A percentile compares a stretch with the other conserved stretches of the same genome.
Conservation (phyloP, 2,113 vertebrate genomes). For the Gulo gulo region DNA sequence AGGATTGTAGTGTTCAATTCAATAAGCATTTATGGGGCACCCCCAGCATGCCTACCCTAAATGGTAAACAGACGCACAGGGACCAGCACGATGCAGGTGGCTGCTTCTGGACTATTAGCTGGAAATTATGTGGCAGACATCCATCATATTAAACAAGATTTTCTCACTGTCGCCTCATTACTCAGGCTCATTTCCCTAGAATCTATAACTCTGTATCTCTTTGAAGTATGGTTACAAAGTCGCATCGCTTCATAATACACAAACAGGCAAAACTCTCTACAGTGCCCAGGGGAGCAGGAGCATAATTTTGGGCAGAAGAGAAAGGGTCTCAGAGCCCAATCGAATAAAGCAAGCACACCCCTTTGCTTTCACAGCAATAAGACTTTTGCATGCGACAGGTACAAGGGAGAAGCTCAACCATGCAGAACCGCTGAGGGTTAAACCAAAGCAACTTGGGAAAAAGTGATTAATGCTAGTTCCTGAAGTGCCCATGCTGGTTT, state of each 20-base stretch:
- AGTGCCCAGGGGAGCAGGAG: background rate
- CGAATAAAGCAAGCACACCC: background rate
- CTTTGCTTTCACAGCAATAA: background rate
- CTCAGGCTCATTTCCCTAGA: background rate
- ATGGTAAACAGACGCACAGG: background rate
- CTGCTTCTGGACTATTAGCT: background rate
- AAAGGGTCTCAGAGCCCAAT: background rate
- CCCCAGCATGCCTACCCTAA: background rate
- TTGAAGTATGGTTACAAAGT: background rate
- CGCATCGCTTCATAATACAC: background rate
- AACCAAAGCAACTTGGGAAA: constrained; percentile 13
- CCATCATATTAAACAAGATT: background rate
- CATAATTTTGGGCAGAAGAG: background rate
- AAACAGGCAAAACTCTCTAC: background rate
- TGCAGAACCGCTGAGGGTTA: background rate
- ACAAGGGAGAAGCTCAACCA: background rate
- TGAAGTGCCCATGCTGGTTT: background rate
- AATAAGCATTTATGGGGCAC: background rate
- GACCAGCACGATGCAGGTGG: background rate
- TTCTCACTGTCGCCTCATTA: background rate
- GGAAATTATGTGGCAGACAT: background rate
- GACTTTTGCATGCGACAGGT: background rate
- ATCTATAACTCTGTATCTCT: background rate
- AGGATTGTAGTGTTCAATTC: background rate
- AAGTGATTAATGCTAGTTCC: background rate